Conservation (phyloP, 2,113 vertebrate species). For the Aspidoscelis tigris region DNA sequence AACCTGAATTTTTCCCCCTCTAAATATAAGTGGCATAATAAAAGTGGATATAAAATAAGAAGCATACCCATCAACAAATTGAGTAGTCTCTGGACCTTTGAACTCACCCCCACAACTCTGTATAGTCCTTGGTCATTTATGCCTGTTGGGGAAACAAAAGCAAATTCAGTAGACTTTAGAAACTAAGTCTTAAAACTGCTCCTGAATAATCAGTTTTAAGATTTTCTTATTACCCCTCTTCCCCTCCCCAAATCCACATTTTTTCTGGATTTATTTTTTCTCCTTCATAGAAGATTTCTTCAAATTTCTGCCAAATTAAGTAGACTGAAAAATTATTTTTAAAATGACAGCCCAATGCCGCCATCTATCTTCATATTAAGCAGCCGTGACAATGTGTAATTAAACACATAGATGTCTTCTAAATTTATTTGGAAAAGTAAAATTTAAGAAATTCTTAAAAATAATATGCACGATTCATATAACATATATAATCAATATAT, state of each 20-base stretch:
- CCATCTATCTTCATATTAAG: conserved; percentile 64
- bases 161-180: conserved; percentile 21
- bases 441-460: conserved; percentile 6
- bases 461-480: not conserved
- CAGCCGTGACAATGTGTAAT: conserved; percentile 13
- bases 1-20: not conserved
- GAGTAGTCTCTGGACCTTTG: conserved; percentile 98
- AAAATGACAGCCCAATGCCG: conserved; percentile 64
- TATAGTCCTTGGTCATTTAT: conserved; percentile 98
- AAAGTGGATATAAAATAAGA: conserved; percentile 78
- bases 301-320: conserved; percentile 23
- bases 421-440: not conserved
- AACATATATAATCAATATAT: not conserved
- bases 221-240: no score
- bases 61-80: conserved; percentile 93
- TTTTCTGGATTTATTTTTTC: not conserved
- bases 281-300: conserved; percentile 30
- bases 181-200: conserved; percentile 17
- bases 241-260: not conserved
- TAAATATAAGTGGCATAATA: conserved; percentile 32
- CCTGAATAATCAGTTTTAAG: not conserved
- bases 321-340: not conserved
- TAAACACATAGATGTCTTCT: not conserved
- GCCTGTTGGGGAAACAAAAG: conserved; percentile 76
- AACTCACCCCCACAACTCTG: conserved; percentile 97